Conservation (phyloP, 2,797 vertebrate genomes). For the Melopsittacus undulatus region DNA sequence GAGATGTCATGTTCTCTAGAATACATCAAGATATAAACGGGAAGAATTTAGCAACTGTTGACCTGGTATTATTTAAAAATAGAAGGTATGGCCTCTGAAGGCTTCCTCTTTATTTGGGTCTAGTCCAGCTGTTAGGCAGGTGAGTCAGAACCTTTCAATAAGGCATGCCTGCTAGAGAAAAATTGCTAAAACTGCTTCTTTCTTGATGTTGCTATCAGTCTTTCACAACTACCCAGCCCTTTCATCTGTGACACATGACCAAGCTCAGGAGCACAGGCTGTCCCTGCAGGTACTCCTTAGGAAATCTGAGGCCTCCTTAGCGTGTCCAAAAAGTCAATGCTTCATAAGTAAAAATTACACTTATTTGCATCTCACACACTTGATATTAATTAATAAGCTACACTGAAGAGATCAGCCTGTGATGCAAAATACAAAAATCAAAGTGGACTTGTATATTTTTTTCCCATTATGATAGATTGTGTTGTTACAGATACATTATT, state of each 20-base stretch:
- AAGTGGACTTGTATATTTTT: background rate
- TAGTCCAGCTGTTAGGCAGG: background rate
- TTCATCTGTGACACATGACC: fast-evolving
- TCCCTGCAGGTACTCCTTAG: background rate
- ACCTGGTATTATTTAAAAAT: background rate
- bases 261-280: background rate
- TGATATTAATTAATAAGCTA: background rate
- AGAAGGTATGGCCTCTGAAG: background rate
- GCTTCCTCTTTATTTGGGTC: background rate
- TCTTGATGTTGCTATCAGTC: background rate
- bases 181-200: background rate
- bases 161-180: background rate
- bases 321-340: background rate
- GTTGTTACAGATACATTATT: background rate
- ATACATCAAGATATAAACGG: background rate
- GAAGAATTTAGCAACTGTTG: background rate
- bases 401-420: background rate
- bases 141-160: background rate
- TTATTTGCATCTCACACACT: background rate
- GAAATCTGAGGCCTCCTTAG: background rate
- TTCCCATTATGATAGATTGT: background rate
- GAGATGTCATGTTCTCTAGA: background rate
- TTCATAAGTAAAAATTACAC: background rate
- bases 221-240: fast-evolving
- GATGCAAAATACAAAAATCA: background rate